Evolutionary conservation across 2,113 vertebrate species (phyloP), one percentile per base, ranked within the genome.

Genomic region (Uropsilus gracilis): DNA sequence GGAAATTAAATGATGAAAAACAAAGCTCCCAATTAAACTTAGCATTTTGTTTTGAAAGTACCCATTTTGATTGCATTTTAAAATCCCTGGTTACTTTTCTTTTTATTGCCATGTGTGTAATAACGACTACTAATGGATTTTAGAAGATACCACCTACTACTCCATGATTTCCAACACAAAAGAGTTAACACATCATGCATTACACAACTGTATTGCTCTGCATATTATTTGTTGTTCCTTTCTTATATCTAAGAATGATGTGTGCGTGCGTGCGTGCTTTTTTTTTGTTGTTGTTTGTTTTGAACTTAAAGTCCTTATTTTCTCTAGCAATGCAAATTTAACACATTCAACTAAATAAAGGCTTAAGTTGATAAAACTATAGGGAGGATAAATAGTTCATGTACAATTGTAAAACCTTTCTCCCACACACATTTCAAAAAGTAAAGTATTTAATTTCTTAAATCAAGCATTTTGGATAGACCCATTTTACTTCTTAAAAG

Each of bases 1-100:
- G 55, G n/a, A 90, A 83, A 97, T 92, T 93, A 80, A 77, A 80
- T n/a, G 26, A 89, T 16, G 42, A 13, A 97, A 97, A 96, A 32
- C 0, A n/a, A 22, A 71, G 50, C 8, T 88, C 18, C 13, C 68
- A 34, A 94, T 97, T 68, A 96, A 96, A 2, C 32, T 61, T 86
- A 9, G 4, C 44, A 42, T 77, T 77, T 90, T 3, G 0, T 55
- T 55, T 83, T 90, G 75, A 68, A 95, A 37, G 24, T 72, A 59
- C 46, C 26, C 28, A 86, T 90, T 83, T 82, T 8, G 44, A 46
- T 18, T 18, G 50, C 5, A 69, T 86, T 63, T 34, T 6, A 68
- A 53, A 72, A 85, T 26, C 24, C 0, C 0, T 18, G n/a, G 0
- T 39, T 44, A 55, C 0, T 1, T 72, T 81, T 80, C 7, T 86